Evolutionary conservation across 1,140 invertebrate species (phyloP).

Genomic region (Drosophila tropicalis): DNA sequence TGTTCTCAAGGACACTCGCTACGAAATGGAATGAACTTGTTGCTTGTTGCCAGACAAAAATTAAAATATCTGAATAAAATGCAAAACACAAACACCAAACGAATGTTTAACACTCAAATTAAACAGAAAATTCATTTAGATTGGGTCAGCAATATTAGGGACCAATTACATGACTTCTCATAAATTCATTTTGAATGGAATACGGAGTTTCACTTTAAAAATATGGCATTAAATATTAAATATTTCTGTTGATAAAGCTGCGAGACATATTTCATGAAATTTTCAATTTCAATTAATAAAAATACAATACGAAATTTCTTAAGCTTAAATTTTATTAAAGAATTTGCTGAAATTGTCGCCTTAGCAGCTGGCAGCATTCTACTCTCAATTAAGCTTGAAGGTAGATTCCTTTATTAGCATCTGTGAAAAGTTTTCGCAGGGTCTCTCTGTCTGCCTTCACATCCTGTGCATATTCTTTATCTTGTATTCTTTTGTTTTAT

Average conservation of each 20-base stretch:
- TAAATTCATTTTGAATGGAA: too few relatives aligned
- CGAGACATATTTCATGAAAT: too few relatives aligned
- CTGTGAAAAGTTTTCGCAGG: background rate
- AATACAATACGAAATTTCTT: background rate
- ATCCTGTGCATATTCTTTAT: background rate
- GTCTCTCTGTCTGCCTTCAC: background rate
- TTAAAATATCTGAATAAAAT: background rate
- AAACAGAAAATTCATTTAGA: background rate
- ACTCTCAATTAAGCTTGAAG: conserved; percentile 2
- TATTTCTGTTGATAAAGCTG: too few relatives aligned
- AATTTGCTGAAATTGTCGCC: background rate
- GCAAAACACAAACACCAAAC: background rate
- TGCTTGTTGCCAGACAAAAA: background rate
- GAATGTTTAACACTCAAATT: background rate
- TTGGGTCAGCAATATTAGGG: too few relatives aligned
- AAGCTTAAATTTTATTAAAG: background rate
- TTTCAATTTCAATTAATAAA: background rate
- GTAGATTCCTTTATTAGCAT: conserved; percentile 5
- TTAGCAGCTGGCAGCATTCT: conserved; percentile 1
- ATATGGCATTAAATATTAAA: too few relatives aligned
- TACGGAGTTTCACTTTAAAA: too few relatives aligned
- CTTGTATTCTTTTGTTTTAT: background rate
- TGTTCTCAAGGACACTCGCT: conserved; percentile 1
- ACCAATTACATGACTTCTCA: too few relatives aligned
- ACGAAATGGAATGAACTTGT: conserved; percentile 8